phyloP scores from a whole-genome alignment of 2,113 vertebrate species.

The Ictalurus furcatus region DNA sequence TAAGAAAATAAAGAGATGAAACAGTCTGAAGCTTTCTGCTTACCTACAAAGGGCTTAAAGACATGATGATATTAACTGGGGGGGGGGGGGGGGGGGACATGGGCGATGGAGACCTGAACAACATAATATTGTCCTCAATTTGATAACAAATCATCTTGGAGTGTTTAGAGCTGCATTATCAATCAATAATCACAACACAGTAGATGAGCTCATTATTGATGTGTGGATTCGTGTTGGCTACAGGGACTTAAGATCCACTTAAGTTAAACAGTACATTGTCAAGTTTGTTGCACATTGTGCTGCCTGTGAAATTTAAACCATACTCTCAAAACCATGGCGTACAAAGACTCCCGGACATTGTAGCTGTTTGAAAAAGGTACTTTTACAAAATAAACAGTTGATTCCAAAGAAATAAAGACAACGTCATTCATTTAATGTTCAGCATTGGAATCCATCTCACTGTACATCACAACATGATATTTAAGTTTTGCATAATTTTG shows the following conservation, averaged over 20 bases:
- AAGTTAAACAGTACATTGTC: not conserved
- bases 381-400: not conserved
- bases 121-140: not conserved
- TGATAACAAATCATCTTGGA: not conserved
- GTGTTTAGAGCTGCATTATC: not conserved
- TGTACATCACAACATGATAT: not conserved
- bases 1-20: conserved; percentile 59
- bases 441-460: not conserved
- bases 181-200: not conserved
- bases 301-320: not conserved
- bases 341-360: not conserved
- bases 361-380: not conserved
- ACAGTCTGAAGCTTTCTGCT: conserved; percentile 57
- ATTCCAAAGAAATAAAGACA: not conserved
- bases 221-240: not conserved
- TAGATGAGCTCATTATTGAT: not conserved
- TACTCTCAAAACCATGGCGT: not conserved
- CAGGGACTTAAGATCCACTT: not conserved
- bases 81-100: not conserved
- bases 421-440: conserved; percentile 10
- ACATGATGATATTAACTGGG: conserved; percentile 14
- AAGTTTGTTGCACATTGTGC: not conserved
- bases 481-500: not conserved
- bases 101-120: not conserved
- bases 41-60: conserved; percentile 34